phyloP scores from a whole-genome alignment of 1,140 invertebrate genomes.

The Apis dorsata region DNA sequence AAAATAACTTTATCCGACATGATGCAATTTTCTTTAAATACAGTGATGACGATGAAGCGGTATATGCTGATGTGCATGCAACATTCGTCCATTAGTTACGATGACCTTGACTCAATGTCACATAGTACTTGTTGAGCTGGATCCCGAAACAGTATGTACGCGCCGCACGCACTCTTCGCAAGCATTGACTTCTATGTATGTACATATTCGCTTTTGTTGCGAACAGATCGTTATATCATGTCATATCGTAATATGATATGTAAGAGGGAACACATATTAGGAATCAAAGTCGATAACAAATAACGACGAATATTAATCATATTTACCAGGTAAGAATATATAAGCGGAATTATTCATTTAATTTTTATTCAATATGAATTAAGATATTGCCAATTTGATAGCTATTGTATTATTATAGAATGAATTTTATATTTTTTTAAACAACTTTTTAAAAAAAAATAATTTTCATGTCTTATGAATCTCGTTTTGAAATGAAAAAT shows the following conservation, averaged over 20 bases:
- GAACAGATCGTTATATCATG: no score
- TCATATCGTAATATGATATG: background rate
- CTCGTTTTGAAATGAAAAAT: no score
- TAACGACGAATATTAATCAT: slow-evolving; percentile 17
- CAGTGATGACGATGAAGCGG: background rate
- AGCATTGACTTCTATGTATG: background rate
- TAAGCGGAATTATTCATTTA: no score
- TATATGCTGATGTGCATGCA: slow-evolving; percentile 1
- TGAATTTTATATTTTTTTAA: no score
- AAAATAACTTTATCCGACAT: no score
- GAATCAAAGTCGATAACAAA: slow-evolving; percentile 16
- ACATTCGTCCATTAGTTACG: slow-evolving; percentile 35
- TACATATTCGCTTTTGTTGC: slow-evolving; percentile 1
- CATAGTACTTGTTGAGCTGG: slow-evolving; percentile 40
- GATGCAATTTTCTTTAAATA: no score
- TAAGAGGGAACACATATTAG: slow-evolving; percentile 20
- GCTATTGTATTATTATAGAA: no score
- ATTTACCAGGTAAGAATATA: background rate
- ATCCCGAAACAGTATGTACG: background rate
- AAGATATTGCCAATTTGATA: no score
- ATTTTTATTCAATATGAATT: no score
- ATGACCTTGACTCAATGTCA: slow-evolving; percentile 65
- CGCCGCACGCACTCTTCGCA: background rate
- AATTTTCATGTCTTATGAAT: no score
- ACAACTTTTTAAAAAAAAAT: no score